Conservation (phyloP, 92 coral and sea anemone species). For the Heliopora coerulea region DNA sequence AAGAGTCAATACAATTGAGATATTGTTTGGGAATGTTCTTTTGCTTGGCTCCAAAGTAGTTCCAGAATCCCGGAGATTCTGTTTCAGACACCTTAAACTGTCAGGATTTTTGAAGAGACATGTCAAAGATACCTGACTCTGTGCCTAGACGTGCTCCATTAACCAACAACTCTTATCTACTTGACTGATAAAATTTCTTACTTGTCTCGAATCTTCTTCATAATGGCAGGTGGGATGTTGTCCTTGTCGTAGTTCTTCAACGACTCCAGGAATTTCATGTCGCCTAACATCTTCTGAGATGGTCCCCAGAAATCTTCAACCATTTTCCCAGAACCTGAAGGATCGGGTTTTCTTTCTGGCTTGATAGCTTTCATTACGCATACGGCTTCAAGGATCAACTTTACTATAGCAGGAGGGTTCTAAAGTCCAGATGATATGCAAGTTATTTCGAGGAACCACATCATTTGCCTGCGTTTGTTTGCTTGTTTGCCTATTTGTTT, state of each 20-base stretch:
- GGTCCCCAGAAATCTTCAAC: conserved; percentile 99
- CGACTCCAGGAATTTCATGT: conserved; percentile 93
- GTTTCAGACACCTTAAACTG: too few relatives aligned
- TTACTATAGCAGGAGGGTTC: conserved; percentile 97
- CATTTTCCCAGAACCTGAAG: conserved; percentile 99
- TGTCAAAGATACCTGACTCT: too few relatives aligned
- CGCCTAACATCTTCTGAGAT: conserved; percentile 95
- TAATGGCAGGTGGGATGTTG: conserved; percentile 75
- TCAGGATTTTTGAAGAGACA: too few relatives aligned
- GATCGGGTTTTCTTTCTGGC: conserved; percentile 98
- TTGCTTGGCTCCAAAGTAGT: too few relatives aligned
- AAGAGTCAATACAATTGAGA: too few relatives aligned
- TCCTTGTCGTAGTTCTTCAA: conserved; percentile 95
- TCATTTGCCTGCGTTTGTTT: neutral
- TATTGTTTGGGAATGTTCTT: too few relatives aligned
- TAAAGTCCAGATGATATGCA: conserved; percentile 6
- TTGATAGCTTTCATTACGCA: conserved; percentile 92
- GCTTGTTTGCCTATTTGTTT: neutral
- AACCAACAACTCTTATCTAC: too few relatives aligned
- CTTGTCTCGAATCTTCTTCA: conserved; percentile 98
- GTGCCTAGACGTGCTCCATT: too few relatives aligned
- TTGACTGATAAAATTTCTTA: too few relatives aligned
- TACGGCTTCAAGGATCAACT: conserved; percentile 95
- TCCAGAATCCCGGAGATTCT: too few relatives aligned
- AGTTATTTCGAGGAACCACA: neutral